Conservation (phyloP, 2,888 invertebrate genomes). For the Electrophaes corylata region DNA sequence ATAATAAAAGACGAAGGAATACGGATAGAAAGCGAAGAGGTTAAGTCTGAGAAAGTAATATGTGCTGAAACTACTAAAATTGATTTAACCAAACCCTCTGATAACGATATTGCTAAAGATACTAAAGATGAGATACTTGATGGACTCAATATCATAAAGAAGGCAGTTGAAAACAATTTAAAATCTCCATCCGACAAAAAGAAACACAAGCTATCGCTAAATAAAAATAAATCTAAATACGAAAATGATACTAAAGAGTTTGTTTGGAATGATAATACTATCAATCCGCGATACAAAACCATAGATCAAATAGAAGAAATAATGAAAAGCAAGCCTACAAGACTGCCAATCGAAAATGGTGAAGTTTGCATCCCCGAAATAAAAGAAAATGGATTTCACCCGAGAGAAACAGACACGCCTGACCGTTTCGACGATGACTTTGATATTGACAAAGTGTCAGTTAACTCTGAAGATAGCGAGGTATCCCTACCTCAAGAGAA, state of each 20-base stretch:
- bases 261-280: background rate
- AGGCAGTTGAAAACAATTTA: conserved; percentile 4
- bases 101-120: conserved; percentile 10
- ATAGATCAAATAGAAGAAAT: conserved; percentile 32
- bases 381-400: conserved; percentile 25
- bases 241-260: background rate
- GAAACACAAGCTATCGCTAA: conserved; percentile 16
- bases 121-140: conserved; percentile 28
- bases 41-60: conserved; percentile 1
- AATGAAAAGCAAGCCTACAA: conserved; percentile 25
- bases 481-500: conserved; percentile 29
- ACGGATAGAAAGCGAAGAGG: background rate
- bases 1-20: conserved; percentile 2
- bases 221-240: conserved; percentile 11
- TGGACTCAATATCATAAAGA: conserved; percentile 3
- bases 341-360: conserved; percentile 25
- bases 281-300: conserved; percentile 24
- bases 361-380: conserved; percentile 28
- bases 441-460: conserved; percentile 45
- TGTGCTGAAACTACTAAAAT: background rate
- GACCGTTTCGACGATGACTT: conserved; percentile 37
- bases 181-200: conserved; percentile 16
- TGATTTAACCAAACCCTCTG: conserved; percentile 5
- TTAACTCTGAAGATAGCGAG: conserved; percentile 53
- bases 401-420: conserved; percentile 22